Conservation (phyloP, 2,113 vertebrate genomes). For the Megalops atlanticus region DNA sequence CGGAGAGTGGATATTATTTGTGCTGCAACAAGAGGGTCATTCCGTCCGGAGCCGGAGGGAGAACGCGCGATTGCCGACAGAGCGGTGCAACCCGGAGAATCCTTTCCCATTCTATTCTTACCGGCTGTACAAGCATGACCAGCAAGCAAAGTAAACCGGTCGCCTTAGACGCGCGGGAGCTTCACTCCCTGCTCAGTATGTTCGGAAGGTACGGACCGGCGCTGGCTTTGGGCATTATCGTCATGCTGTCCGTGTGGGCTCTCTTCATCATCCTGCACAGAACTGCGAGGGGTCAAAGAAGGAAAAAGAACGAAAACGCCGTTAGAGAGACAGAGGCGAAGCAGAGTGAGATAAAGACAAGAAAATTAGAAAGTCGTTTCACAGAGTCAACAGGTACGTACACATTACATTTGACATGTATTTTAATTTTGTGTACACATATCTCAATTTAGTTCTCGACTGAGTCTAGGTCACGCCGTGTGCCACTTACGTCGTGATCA, state of each 20-base stretch:
- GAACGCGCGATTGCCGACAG: slow-evolving; percentile 16
- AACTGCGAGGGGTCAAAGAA: slow-evolving; percentile 51
- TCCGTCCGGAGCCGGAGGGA: slow-evolving; percentile 24
- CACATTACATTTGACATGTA: not conserved
- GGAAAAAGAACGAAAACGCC: slow-evolving; percentile 43
- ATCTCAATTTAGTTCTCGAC: not conserved
- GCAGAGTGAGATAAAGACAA: not conserved
- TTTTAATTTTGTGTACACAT: not conserved
- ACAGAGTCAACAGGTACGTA: slow-evolving; percentile 53
- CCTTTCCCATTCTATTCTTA: not conserved
- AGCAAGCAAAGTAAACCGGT: slow-evolving; percentile 44
- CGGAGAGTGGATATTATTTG: slow-evolving; percentile 39
- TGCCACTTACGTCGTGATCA: not conserved
- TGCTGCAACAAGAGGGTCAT: slow-evolving; percentile 57
- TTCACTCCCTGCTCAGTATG: slow-evolving; percentile 63
- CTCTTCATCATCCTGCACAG: slow-evolving; percentile 63
- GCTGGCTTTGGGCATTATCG: slow-evolving; percentile 56
- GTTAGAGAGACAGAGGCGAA: slow-evolving; percentile 12
- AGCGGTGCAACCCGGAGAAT: not conserved
- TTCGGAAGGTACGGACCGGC: slow-evolving; percentile 59
- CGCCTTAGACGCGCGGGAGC: slow-evolving; percentile 53
- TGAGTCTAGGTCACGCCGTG: not conserved
- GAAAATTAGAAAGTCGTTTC: slow-evolving; percentile 4
- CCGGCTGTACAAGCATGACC: slow-evolving; percentile 29
- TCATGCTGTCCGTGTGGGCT: slow-evolving; percentile 56